A percentile compares a stretch with the other conserved stretches of the same genome.
phyloP scores from a whole-genome alignment of 2,113 vertebrate genomes.

The Taurulus bubalis region DNA sequence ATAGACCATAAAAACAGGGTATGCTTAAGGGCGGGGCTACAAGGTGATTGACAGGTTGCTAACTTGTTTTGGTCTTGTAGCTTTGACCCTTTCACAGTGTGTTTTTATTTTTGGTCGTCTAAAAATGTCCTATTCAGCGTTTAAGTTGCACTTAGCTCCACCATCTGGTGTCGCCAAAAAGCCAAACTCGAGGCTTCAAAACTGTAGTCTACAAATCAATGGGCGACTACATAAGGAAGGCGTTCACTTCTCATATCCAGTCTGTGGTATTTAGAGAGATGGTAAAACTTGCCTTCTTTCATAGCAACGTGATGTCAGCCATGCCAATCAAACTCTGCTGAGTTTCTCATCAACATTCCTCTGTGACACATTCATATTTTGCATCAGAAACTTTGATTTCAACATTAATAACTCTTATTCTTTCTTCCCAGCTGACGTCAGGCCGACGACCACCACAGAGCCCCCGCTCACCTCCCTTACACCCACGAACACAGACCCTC shows the following conservation, averaged over 20 bases:
- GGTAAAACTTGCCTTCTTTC: not conserved
- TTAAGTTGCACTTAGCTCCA: not conserved
- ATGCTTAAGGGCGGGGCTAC: not conserved
- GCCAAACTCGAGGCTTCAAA: not conserved
- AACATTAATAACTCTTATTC: not conserved
- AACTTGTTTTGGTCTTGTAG: not conserved
- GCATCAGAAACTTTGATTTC: conserved; percentile 5
- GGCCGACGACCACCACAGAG: not conserved
- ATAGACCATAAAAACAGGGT: not conserved
- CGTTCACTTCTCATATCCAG: not conserved
- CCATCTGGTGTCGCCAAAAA: not conserved
- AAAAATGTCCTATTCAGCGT: not conserved
- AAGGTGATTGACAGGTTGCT: not conserved
- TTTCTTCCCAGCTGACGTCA: conserved; percentile 33
- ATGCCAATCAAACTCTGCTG: not conserved
- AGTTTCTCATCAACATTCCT: not conserved
- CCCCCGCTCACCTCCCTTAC: not conserved
- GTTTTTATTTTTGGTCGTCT: not conserved
- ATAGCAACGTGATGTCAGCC: not conserved
- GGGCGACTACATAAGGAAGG: not conserved
- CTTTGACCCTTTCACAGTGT: not conserved
- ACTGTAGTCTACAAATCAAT: not conserved
- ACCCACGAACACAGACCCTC: conserved; percentile 21
- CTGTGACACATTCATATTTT: not conserved
- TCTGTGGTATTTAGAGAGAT: not conserved